phyloP scores from a whole-genome alignment of 2,797 vertebrate genomes.

The Semaprochilodus insignis region DNA sequence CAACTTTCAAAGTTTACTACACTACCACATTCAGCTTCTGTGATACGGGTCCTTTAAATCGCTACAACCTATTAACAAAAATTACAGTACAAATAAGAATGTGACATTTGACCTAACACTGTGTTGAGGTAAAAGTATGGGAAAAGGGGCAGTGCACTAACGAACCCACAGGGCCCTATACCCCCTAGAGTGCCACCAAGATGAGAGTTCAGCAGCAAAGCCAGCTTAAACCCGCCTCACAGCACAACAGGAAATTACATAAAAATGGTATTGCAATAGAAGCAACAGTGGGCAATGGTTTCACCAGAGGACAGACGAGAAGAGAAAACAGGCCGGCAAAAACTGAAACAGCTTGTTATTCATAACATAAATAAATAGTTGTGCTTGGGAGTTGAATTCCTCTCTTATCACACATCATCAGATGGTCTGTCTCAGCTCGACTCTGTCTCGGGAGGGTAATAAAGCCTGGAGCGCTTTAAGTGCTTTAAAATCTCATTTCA shows the following conservation, averaged over 20 bases:
- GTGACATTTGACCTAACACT: background rate
- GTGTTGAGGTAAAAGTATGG: background rate
- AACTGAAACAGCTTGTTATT: constrained; percentile 19
- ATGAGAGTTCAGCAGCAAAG: constrained; percentile 35
- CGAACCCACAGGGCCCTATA: constrained; percentile 7
- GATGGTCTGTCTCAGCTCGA: background rate
- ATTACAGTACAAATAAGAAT: background rate
- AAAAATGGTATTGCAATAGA: constrained; percentile 54
- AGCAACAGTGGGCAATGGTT: constrained; percentile 52
- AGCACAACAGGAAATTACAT: constrained; percentile 77
- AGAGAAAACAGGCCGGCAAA: constrained; percentile 6
- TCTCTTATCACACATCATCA: constrained; percentile 6
- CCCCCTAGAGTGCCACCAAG: constrained; percentile 1
- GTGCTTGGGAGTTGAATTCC: background rate
- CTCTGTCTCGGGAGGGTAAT: background rate
- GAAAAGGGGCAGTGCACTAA: background rate
- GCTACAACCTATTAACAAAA: too few species aligned
- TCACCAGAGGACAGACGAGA: constrained; percentile 12
- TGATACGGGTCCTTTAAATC: too few species aligned
- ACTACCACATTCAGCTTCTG: background rate
- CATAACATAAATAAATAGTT: constrained; percentile 2
- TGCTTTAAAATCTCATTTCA: background rate
- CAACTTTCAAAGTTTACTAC: too few species aligned
- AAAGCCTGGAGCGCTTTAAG: background rate
- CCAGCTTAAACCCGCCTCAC: constrained; percentile 52